phyloP scores from a whole-genome alignment of 2,113 vertebrate genomes.

The Tauraco erythrolophus region DNA sequence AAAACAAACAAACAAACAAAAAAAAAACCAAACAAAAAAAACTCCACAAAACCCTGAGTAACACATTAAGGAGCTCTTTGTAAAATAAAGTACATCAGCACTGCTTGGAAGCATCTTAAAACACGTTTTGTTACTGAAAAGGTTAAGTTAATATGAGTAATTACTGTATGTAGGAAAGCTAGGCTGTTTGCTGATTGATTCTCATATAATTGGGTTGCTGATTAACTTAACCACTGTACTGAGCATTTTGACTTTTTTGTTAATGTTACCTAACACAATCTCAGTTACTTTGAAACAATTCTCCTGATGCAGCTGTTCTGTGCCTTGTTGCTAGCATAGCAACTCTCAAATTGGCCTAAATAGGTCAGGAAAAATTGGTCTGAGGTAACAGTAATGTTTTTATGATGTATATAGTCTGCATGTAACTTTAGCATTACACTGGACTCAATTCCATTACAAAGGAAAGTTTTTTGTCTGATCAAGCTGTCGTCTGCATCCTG shows the following conservation, averaged over 20 bases:
- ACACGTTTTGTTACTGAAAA: background rate
- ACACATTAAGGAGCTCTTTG: background rate
- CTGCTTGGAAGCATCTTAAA: background rate
- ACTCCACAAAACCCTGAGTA: too few species aligned
- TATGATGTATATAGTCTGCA: too few species aligned
- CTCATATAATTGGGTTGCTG: background rate
- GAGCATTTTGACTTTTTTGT: background rate
- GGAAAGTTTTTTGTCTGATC: background rate
- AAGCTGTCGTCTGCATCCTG: background rate
- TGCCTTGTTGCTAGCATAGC: rapidly evolving
- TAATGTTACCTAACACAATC: background rate
- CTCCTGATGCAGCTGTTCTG: background rate
- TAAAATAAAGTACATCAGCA: background rate
- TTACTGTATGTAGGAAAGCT: background rate
- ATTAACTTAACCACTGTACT: background rate
- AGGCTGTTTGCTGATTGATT: background rate
- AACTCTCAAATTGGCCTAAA: background rate
- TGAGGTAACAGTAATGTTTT: background rate
- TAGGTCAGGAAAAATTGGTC: background rate
- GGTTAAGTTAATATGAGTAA: background rate
- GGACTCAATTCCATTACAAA: background rate
- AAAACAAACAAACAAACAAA: too few species aligned
- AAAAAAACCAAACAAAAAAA: too few species aligned
- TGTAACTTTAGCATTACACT: background rate
- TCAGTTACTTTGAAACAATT: background rate